Conservation (phyloP, 1,140 invertebrate genomes). For the Atopsyche davidsoni region DNA sequence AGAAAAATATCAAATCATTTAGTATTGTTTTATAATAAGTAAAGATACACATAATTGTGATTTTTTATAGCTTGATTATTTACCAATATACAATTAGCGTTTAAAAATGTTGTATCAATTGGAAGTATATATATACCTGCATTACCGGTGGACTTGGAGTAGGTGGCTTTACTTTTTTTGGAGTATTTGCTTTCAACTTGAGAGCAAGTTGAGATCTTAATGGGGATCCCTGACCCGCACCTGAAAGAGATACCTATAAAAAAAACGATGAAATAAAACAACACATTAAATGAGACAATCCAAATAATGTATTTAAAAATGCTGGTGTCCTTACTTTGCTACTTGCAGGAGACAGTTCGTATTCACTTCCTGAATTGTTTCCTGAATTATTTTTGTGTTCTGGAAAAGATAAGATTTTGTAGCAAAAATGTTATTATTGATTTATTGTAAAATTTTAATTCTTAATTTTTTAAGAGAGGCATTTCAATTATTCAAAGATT, state of each 20-base stretch:
- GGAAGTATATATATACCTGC: constrained; percentile 40
- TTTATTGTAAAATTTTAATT: too few relatives aligned
- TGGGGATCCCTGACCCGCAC: constrained; percentile 56
- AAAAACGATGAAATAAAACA: background rate
- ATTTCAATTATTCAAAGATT: too few relatives aligned
- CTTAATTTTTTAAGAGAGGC: too few relatives aligned
- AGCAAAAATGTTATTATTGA: too few relatives aligned
- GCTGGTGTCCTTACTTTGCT: constrained; percentile 22
- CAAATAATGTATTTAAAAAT: background rate
- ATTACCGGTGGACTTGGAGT: constrained; percentile 44
- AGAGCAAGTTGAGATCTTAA: constrained; percentile 56
- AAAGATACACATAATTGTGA: too few relatives aligned
- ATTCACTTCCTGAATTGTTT: constrained; percentile 30
- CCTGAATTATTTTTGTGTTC: constrained; percentile 29
- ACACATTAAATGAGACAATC: background rate
- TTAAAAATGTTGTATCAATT: too few relatives aligned
- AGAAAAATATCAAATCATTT: constrained; percentile 4
- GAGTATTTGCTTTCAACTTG: constrained; percentile 54
- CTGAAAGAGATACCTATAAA: constrained; percentile 41
- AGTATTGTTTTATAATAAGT: too few relatives aligned
- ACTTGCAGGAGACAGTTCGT: constrained; percentile 28
- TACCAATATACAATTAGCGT: too few relatives aligned
- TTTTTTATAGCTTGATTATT: too few relatives aligned
- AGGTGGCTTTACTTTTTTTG: constrained; percentile 41
- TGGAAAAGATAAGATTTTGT: too few relatives aligned